Percentiles rank a stretch among this genome's conserved stretches.
These are phyloP conservation scores for Scytalopus superciliaris DNA, from an alignment of 2,113 vertebrate genomes.

Conservation along the genomic window DNA sequence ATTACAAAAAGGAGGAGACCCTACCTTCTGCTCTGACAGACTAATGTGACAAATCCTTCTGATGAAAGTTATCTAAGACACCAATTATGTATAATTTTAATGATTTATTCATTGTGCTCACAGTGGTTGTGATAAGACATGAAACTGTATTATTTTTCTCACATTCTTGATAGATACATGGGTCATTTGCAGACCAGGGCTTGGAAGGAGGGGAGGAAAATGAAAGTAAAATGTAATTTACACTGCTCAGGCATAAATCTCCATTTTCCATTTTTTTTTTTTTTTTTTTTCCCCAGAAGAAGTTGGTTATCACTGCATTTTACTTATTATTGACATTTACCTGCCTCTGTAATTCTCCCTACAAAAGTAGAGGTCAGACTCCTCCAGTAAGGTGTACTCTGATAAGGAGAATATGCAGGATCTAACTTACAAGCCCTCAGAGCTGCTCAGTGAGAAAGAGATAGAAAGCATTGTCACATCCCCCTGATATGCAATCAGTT, in stretches of 20 bases:
- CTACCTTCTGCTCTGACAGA: not conserved
- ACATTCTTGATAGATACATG: not conserved
- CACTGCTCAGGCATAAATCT: not conserved
- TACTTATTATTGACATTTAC: not conserved
- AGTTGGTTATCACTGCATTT: not conserved
- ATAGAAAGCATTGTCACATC: not conserved
- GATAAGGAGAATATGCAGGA: not conserved
- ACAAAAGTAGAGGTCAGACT: not conserved
- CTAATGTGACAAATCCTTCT: not conserved
- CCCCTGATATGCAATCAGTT: not conserved
- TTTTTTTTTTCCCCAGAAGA: not conserved
- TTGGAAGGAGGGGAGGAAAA: accelerated
- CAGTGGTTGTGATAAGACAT: not conserved
- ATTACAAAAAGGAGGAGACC: not conserved
- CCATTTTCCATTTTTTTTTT: not conserved
- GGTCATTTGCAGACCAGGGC: not conserved
- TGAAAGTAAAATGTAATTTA: not conserved
- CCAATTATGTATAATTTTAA: not conserved
- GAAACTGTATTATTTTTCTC: not conserved
- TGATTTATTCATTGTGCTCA: not conserved
- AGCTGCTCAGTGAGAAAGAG: not conserved
- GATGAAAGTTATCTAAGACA: not conserved
- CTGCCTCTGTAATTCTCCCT: not conserved
- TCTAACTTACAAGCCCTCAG: not conserved
- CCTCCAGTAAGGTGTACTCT: not conserved